Base-by-base conservation (phyloP, 2,888 invertebrate genomes). In the Rhabditoides inermis region DNA sequence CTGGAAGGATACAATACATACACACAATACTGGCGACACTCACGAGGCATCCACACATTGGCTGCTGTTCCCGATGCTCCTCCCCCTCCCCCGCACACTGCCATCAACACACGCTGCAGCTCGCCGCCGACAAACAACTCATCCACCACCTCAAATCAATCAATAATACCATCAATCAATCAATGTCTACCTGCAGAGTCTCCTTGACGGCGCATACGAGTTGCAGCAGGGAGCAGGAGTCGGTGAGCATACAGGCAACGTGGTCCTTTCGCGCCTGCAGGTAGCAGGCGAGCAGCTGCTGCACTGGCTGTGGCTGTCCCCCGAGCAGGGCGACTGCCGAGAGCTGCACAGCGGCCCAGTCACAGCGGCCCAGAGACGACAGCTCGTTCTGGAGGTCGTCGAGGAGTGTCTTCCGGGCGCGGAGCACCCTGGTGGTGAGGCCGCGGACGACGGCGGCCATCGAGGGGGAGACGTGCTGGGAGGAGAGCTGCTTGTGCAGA, bases 341-440 rank as follows among this genome's bases (percentile, higher is more conserved):
- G 20, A 73, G 50, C 28, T 68, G 61, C 49, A 66, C 68, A 15
- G 63, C 56, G 7, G 65, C 64, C 70, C 69, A 73, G 47, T 73
- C 70, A 6, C 60, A 53, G 10, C n/a, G 7, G 22, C n/a, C 7
- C 18, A 12, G 40, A 39, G n/a, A n/a, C 18, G 49, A 49, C 18
- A 54, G 25, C 32, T 55, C 55, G 26, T 42, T 39, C 20, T 58
- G 55, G 12, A 63, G 55, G 12, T 54, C 51, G 2, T 15, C 42
- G n/a, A 53, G 15, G 6, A 55, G 48, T 6, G 44, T 26, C 30
- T 49, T 27, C 20, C 59, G 50, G 7, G 55, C 54, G 4, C 51
- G 51, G 3, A 56, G 55, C 7, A 64, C 53, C 30, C 60, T 39
- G 22, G 47, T 51, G 2, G 60, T 58, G 26, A 62, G 32, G 2